phyloP scores from a whole-genome alignment of 2,113 vertebrate genomes.

The Alouatta palliata region DNA sequence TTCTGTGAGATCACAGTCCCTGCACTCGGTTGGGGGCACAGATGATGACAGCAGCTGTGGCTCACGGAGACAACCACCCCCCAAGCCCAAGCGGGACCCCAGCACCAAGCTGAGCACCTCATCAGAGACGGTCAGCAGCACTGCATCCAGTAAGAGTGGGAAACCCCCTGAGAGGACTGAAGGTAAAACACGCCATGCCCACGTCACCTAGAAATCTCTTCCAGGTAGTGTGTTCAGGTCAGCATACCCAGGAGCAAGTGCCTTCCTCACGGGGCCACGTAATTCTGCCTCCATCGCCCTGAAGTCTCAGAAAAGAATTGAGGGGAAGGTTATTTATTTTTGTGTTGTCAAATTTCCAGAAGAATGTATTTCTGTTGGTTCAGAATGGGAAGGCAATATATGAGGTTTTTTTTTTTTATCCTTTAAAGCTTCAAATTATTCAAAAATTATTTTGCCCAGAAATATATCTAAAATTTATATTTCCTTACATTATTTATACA shows the following conservation, averaged over 20 bases:
- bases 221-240: background rate
- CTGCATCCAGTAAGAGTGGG: slow-evolving; percentile 84
- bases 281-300: background rate
- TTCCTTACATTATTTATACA: background rate
- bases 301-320: background rate
- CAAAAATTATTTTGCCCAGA: background rate
- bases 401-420: background rate
- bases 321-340: background rate
- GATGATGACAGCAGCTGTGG: slow-evolving; percentile 90
- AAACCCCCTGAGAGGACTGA: slow-evolving; percentile 87
- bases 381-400: background rate
- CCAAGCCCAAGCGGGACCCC: slow-evolving; percentile 96
- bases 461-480: background rate
- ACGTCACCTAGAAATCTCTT: background rate
- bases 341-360: background rate
- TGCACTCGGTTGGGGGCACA: slow-evolving; percentile 94
- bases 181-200: slow-evolving; percentile 77
- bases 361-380: background rate
- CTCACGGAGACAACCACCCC: slow-evolving; percentile 94
- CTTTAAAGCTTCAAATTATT: background rate
- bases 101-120: slow-evolving; percentile 97
- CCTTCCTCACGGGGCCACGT: background rate
- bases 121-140: slow-evolving; percentile 92
- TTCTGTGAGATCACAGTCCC: slow-evolving; percentile 95
- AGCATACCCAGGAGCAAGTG: background rate